Conservation (phyloP, 1,140 invertebrate species). For the Pachyrhynchus sulphureomaculatus region DNA sequence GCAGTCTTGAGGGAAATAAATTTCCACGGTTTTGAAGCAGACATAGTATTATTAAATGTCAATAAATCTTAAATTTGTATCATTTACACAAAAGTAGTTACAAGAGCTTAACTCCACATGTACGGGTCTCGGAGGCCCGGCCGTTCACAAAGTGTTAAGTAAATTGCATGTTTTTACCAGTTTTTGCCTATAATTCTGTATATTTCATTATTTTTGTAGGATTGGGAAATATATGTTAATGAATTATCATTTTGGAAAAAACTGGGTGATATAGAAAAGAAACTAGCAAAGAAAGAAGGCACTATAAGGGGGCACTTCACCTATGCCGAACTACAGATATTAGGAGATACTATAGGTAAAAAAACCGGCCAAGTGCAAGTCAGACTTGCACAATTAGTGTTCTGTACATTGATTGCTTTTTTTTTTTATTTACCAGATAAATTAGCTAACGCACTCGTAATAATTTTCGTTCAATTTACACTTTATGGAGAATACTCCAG, state of each 20-base stretch:
- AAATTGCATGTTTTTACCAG: not conserved
- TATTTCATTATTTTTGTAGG: slow-evolving; percentile 56
- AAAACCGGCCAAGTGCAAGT: too few relatives aligned
- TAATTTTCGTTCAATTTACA: too few relatives aligned
- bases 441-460: not conserved
- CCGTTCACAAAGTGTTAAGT: not conserved
- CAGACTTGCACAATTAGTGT: too few relatives aligned
- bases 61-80: too few relatives aligned
- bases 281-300: slow-evolving; percentile 71
- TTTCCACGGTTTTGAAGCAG: too few relatives aligned
- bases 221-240: slow-evolving; percentile 80
- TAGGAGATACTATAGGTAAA: slow-evolving; percentile 56
- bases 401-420: too few relatives aligned
- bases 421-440: not conserved
- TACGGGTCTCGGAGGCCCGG: too few relatives aligned
- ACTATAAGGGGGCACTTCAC: slow-evolving; percentile 75
- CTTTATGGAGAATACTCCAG: too few relatives aligned
- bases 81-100: too few relatives aligned
- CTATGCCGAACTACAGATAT: slow-evolving; percentile 74
- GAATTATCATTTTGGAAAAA: slow-evolving; percentile 70
- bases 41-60: too few relatives aligned
- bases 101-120: too few relatives aligned
- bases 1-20: too few relatives aligned
- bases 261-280: slow-evolving; percentile 66
- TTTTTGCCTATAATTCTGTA: not conserved